Evolutionary conservation across 2,113 vertebrate species (phyloP), one percentile per base, ranked within the genome.

Genomic region (Bagarius yarrelli): DNA sequence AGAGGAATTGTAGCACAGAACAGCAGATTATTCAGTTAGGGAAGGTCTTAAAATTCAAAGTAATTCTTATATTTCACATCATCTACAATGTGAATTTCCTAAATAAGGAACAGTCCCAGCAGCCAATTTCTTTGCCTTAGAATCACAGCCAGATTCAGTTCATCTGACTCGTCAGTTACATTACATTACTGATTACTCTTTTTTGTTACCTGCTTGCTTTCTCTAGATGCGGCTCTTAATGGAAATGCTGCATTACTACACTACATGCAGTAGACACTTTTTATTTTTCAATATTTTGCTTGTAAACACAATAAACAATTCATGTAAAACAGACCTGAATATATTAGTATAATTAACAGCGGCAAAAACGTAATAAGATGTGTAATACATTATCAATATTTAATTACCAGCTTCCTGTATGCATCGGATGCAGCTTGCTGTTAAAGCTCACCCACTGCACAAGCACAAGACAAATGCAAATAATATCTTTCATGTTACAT

Each of bases 31-130:
- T 32, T 5, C 27, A 11, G 32, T 34, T 34, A 19, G 3, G 2
- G 18, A 64, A 19, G 19, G 19, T 4, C 18, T 27, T 4, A 16
- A 40, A 40, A 6, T 40, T 25, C 16, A 32, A 9, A 44, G 40
- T 52, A 21, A 25, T 67, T 90, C 93, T 93, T 91, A 95, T 93
- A 93, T 71, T 93, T 86, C 85, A 81, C 91, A 73, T 95, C 94
- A 16, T 80, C 87, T 50, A 87, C n/a, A n/a, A n/a, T n/a, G n/a
- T n/a, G 84, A 87, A 95, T 89, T 90, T 94, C 91, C 76, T 90
- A 84, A 86, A 95, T n/a, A 91, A 36, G 95, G 76, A 6, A 61
- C 87, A 21, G 93, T 87, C 23, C 80, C 85, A 56, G 69, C 80
- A 55, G 94, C 91, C 88, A 93, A 90, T 76, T 94, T 87, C 82